Evolutionary conservation across 2,888 invertebrate species (phyloP), one percentile per base, ranked within the genome.

Genomic region (Iphiclides podalirius): DNA sequence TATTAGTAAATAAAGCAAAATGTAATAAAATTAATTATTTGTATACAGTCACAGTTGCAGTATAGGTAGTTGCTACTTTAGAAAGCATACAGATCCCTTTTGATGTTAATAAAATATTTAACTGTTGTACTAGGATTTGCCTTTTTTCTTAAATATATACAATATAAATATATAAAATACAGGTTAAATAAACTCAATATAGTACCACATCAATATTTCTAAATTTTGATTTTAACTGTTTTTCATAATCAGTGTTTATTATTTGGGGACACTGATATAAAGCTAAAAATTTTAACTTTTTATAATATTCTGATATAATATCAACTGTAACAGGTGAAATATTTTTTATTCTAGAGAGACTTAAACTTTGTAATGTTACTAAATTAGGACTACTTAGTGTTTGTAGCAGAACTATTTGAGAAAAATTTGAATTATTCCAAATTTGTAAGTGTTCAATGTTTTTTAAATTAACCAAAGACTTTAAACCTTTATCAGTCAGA

Each of bases 191-290:
- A n/a, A n/a, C 1, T 70, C 58, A 83, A 63, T 84, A 83, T 51
- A 87, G 67, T 23, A 87, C 83, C 31, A 87, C 77, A 58, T 85
- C 79, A 58, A 85, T 81, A 63, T 85, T 81, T 54, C 79, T 69
- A 60, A 88, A 86, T 63, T 85, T 87, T 1, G 77, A 70, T 57
- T 80, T 81, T 8, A 88, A 61, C 57, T 83, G 79, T 56, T 80
- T 81, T 61, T 80, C 80, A 65, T 84, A 85, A 62, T 83, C 81
- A 13, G 74, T 76, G 52, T 79, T 74, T 37, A 78, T 70, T 33
- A 89, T 79, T 62, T 63, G 71, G 7, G 83, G 82, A 56, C 89
- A 89, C 50, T 83, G 81, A 52, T 89, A 89, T 8, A 89, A 57
- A 17, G 88, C 83, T 26, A 89, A 58, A 61, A 87, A 87, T 52